A percentile compares a stretch with the other conserved stretches of the same genome.
Conservation (phyloP, 2,888 invertebrate species). For the Strigamia transsilvanica region DNA sequence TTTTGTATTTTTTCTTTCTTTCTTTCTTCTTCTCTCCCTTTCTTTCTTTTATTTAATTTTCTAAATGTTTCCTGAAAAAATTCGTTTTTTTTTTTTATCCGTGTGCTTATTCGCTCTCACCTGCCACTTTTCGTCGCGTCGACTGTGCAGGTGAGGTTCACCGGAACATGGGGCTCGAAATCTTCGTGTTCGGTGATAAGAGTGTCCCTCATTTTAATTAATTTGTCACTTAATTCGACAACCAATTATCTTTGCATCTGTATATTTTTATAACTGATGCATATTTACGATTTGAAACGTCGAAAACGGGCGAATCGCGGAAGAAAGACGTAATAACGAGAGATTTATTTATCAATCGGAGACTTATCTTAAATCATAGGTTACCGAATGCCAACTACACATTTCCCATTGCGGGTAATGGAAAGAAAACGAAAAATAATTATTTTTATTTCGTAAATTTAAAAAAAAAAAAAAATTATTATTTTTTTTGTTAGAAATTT, state of each 20-base stretch:
- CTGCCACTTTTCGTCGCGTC: slow-evolving; percentile 10
- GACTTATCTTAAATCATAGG: background rate
- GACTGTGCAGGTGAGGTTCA: slow-evolving; percentile 29
- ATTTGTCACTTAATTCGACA: slow-evolving; percentile 26
- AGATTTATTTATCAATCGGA: background rate
- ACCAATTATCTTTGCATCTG: background rate
- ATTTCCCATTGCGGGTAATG: background rate
- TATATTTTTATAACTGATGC: background rate
- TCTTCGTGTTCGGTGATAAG: slow-evolving; percentile 5
- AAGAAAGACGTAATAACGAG: background rate
- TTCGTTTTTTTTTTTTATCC: background rate
- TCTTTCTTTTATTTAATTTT: slow-evolving; percentile 17
- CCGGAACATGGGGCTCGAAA: background rate
- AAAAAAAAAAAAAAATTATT: background rate
- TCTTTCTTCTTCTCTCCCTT: background rate
- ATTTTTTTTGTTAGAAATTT: too few relatives aligned
- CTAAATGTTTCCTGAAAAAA: slow-evolving; percentile 33
- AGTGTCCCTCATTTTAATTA: background rate
- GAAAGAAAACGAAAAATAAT: background rate
- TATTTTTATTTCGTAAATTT: background rate
- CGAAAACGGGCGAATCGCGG: background rate
- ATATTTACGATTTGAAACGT: background rate
- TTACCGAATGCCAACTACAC: background rate
- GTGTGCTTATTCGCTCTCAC: background rate
- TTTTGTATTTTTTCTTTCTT: background rate